A percentile compares a stretch with the other conserved stretches of the same genome.
These are phyloP conservation scores for Trichogramma evanescens DNA, from an alignment of 2,888 invertebrate genomes.

Conservation along the genomic window DNA sequence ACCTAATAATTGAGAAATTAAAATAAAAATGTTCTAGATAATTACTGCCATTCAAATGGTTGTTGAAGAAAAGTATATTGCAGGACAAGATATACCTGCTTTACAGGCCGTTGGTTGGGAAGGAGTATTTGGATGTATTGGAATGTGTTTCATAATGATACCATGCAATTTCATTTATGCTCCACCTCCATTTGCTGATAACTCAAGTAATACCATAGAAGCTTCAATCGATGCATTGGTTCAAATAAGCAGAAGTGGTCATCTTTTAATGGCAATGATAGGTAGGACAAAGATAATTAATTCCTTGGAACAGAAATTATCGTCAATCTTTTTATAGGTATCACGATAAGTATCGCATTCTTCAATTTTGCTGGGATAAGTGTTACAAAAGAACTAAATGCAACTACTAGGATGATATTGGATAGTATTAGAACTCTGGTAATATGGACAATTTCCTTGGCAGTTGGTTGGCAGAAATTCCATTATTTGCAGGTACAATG, in stretches of 20 bases:
- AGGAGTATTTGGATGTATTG: constrained; percentile 69
- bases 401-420: constrained; percentile 83
- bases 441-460: constrained; percentile 80
- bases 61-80: constrained; percentile 85
- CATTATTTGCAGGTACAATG: constrained; percentile 61
- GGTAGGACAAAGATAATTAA: constrained; percentile 45
- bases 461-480: constrained; percentile 71
- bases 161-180: constrained; percentile 78
- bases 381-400: constrained; percentile 88
- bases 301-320: background rate
- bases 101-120: constrained; percentile 92
- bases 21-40: constrained; percentile 50
- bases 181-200: constrained; percentile 68
- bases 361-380: constrained; percentile 89
- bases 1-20: background rate
- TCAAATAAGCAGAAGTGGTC: constrained; percentile 65
- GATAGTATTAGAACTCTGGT: constrained; percentile 83
- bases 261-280: constrained; percentile 59
- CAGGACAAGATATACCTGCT: constrained; percentile 77
- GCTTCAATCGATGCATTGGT: constrained; percentile 77
- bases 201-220: constrained; percentile 70
- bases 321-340: constrained; percentile 52
- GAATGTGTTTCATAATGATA: constrained; percentile 58
- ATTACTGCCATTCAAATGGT: constrained; percentile 89
- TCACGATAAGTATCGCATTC: constrained; percentile 80